These are phyloP conservation scores for Bombylius discolor DNA, from an alignment of 2,888 invertebrate genomes.

Conservation along the genomic window DNA sequence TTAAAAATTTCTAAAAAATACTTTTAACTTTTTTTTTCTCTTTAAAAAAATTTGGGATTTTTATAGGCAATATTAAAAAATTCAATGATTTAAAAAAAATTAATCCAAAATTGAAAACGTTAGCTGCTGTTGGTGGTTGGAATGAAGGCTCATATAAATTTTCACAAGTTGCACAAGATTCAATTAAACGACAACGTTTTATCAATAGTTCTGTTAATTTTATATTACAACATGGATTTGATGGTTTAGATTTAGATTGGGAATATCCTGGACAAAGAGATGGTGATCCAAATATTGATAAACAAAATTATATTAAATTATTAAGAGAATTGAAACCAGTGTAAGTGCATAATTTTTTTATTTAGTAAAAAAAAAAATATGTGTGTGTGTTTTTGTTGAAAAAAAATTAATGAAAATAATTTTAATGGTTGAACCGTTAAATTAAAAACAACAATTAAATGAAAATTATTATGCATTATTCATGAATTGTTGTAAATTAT, in stretches of 20 bases:
- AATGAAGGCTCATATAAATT: conserved; percentile 41
- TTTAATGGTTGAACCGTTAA: not conserved
- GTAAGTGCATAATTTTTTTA: conserved; percentile 5
- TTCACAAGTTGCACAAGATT: conserved; percentile 35
- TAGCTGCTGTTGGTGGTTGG: conserved; percentile 38
- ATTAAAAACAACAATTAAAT: too few relatives aligned
- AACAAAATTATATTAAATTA: conserved; percentile 23
- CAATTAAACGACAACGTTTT: conserved; percentile 23
- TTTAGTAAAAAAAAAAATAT: too few relatives aligned
- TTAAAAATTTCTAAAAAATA: not conserved
- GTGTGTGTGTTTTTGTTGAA: conserved; percentile 1
- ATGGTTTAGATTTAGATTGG: conserved; percentile 50
- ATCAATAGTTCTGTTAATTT: conserved; percentile 24
- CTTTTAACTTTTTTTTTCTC: too few relatives aligned
- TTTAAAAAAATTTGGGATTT: not conserved
- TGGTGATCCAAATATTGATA: conserved; percentile 26
- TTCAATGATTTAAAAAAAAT: conserved; percentile 32
- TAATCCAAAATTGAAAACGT: conserved; percentile 34
- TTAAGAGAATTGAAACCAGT: conserved; percentile 25
- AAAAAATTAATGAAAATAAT: not conserved
- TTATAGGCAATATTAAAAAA: conserved; percentile 26
- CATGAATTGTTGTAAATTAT: too few relatives aligned
- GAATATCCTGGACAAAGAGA: conserved; percentile 44
- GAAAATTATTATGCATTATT: too few relatives aligned
- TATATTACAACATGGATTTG: conserved; percentile 33